Percentiles rank a stretch among this genome's conserved stretches.
phyloP scores from a whole-genome alignment of 1,140 invertebrate genomes.

The Calosoma granatense region DNA sequence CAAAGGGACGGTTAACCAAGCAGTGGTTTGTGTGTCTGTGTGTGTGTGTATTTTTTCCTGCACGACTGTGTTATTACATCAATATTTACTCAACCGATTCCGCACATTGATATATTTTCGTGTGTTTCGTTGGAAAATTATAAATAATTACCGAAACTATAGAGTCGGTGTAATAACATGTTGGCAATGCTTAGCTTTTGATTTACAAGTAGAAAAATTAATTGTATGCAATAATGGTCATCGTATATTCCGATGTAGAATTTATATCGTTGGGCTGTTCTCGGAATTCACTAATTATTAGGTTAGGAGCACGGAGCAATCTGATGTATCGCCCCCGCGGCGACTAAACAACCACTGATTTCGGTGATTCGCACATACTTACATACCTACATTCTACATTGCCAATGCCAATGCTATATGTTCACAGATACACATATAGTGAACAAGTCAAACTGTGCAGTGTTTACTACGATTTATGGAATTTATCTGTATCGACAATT shows the following conservation, averaged over 20 bases:
- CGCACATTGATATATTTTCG: not conserved
- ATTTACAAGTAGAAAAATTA: slow-evolving; percentile 6
- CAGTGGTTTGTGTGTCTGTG: too few relatives aligned
- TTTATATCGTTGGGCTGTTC: not conserved
- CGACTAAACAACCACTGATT: not conserved
- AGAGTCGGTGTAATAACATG: not conserved
- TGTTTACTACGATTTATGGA: not conserved
- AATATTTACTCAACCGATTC: not conserved
- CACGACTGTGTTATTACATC: not conserved
- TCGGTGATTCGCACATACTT: not conserved
- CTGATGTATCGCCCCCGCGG: not conserved
- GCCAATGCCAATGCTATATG: not conserved
- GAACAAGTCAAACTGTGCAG: too few relatives aligned
- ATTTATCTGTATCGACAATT: not conserved
- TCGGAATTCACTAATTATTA: slow-evolving; percentile 2
- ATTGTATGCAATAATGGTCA: slow-evolving; percentile 2
- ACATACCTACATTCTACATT: too few relatives aligned
- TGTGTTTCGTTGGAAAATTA: not conserved
- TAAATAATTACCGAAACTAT: slow-evolving; percentile 4
- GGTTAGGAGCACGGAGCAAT: not conserved
- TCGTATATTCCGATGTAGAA: not conserved
- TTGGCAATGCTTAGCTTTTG: not conserved
- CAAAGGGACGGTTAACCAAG: too few relatives aligned
- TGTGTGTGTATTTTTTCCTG: not conserved
- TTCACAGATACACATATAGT: too few relatives aligned